Conservation (phyloP, 2,797 vertebrate genomes). For the Gymnoscopelus braueri region DNA sequence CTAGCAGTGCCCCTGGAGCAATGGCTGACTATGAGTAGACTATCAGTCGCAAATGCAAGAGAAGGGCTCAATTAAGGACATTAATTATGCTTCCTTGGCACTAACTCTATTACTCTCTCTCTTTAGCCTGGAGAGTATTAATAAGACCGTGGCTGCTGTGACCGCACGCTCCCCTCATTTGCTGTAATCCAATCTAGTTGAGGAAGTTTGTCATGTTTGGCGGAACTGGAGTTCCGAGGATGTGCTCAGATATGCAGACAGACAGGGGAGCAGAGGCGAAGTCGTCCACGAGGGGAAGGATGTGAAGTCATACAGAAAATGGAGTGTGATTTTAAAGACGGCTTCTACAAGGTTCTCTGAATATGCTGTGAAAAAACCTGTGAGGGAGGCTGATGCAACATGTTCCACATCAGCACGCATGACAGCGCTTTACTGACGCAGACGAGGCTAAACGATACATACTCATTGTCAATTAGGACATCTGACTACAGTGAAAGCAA, state of each 20-base stretch:
- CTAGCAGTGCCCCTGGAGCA: slow-evolving; percentile 65
- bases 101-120: slow-evolving; percentile 62
- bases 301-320: slow-evolving; percentile 76
- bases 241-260: slow-evolving; percentile 66
- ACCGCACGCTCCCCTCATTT: slow-evolving; percentile 49
- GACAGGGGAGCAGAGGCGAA: slow-evolving; percentile 56
- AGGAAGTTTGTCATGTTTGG: slow-evolving; percentile 77
- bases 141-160: slow-evolving; percentile 38
- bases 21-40: slow-evolving; percentile 65
- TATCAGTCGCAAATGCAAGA: slow-evolving; percentile 68
- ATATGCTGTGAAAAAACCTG: slow-evolving; percentile 75
- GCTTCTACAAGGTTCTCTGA: slow-evolving; percentile 62
- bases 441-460: slow-evolving; percentile 60
- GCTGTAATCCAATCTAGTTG: slow-evolving; percentile 66
- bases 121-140: slow-evolving; percentile 71
- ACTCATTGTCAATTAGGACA: slow-evolving; percentile 59
- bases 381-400: slow-evolving; percentile 69
- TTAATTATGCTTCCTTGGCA: slow-evolving; percentile 80
- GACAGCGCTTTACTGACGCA: slow-evolving; percentile 62
- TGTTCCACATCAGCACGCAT: slow-evolving; percentile 65
- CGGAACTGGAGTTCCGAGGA: slow-evolving; percentile 65
- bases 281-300: slow-evolving; percentile 67
- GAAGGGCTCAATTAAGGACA: slow-evolving; percentile 75
- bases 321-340: slow-evolving; percentile 63
- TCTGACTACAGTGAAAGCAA: slow-evolving; percentile 38